Evolutionary conservation across 2,888 invertebrate genomes (phyloP).

Genomic region (Tetrapedia diversipes): DNA sequence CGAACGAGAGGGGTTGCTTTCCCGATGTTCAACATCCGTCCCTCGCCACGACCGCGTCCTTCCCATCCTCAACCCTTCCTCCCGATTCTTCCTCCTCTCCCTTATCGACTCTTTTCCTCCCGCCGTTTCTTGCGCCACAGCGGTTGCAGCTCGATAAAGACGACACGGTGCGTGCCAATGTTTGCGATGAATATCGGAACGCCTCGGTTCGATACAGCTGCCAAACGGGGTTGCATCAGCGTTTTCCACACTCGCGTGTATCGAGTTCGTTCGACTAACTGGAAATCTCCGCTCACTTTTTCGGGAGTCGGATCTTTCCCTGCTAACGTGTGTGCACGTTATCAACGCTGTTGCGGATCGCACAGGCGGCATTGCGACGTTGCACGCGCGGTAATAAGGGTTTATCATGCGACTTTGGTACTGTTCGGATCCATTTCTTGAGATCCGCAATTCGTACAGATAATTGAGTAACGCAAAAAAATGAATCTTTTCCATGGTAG

Average conservation of each 20-base stretch:
- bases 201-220: conserved; percentile 44
- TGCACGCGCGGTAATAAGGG: too few relatives aligned
- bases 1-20: conserved; percentile 51
- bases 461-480: too few relatives aligned
- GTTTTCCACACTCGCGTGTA: conserved; percentile 32
- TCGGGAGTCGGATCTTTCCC: too few relatives aligned
- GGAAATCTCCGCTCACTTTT: background rate
- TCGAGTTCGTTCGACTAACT: background rate
- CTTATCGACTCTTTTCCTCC: background rate
- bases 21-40: conserved; percentile 42
- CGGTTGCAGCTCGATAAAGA: conserved; percentile 22
- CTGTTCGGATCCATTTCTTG: too few relatives aligned
- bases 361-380: too few relatives aligned
- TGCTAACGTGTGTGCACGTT: too few relatives aligned
- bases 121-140: background rate
- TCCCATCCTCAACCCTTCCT: background rate
- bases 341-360: too few relatives aligned
- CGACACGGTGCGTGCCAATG: conserved; percentile 46
- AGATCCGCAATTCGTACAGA: too few relatives aligned
- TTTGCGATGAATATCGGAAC: conserved; percentile 46
- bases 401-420: too few relatives aligned
- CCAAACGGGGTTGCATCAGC: conserved; percentile 42
- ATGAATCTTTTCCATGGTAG: too few relatives aligned
- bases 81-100: background rate
- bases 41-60: conserved; percentile 23